Conservation (phyloP, 1,140 invertebrate genomes). For the Hyles euphorbiae region DNA sequence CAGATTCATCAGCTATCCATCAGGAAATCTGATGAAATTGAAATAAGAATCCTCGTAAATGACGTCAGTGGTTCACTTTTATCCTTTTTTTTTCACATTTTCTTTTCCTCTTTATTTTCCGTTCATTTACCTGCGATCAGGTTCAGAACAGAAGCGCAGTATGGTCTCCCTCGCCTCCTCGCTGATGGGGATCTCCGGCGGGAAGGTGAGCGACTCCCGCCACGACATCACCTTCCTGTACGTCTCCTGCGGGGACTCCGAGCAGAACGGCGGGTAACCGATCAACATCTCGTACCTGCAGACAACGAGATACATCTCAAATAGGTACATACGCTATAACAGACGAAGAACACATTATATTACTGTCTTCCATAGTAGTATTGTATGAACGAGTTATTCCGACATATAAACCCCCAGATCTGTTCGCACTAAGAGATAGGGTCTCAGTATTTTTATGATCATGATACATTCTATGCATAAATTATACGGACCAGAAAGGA, state of each 20-base stretch:
- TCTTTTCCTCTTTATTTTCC: not conserved
- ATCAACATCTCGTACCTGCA: slow-evolving; percentile 98
- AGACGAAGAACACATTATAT: no score
- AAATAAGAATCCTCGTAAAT: no score
- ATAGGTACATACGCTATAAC: no score
- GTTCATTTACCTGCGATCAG: slow-evolving; percentile 84
- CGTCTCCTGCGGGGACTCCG: slow-evolving; percentile 99
- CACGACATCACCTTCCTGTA: slow-evolving; percentile 99
- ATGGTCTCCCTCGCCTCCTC: slow-evolving; percentile 93
- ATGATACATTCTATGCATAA: no score
- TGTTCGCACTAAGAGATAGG: no score
- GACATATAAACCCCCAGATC: no score
- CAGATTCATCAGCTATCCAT: not conserved
- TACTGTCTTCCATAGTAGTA: no score
- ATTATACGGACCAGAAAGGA: no score
- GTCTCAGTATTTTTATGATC: no score
- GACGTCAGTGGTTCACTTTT: no score
- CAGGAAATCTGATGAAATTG: no score
- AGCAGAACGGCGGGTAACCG: slow-evolving; percentile 99
- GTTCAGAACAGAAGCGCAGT: slow-evolving; percentile 95
- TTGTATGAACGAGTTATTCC: no score
- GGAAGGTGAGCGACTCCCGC: slow-evolving; percentile 98
- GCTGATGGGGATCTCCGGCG: slow-evolving; percentile 98
- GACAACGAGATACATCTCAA: not conserved
- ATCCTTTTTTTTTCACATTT: slow-evolving; percentile 2